phyloP scores from a whole-genome alignment of 1,140 invertebrate genomes.

The Drosophila albomicans region DNA sequence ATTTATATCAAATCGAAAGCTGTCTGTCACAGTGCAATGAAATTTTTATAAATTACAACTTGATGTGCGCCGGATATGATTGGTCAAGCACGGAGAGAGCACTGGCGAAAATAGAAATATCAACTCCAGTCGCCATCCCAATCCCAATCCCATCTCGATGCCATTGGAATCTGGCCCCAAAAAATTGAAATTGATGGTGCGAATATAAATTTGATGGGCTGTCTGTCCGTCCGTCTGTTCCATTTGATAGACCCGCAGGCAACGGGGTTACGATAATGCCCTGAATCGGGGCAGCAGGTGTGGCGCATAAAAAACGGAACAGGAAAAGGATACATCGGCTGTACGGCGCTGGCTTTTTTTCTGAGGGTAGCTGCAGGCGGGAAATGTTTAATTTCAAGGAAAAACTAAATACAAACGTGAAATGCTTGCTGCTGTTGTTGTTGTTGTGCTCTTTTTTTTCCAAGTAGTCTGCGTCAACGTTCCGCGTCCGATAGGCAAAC shows the following conservation, averaged over 20 bases:
- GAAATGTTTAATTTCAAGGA: constrained; percentile 52
- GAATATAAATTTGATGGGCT: constrained; percentile 70
- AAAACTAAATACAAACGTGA: constrained; percentile 53
- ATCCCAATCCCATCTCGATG: constrained; percentile 13
- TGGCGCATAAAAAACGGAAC: constrained; percentile 55
- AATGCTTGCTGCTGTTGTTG: not conserved
- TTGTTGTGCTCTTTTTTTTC: constrained; percentile 52
- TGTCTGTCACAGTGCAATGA: constrained; percentile 81
- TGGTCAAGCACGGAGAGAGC: constrained; percentile 25
- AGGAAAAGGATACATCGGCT: constrained; percentile 52
- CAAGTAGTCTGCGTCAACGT: constrained; percentile 24
- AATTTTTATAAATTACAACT: constrained; percentile 80
- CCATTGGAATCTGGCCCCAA: constrained; percentile 40
- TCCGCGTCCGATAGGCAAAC: constrained; percentile 32
- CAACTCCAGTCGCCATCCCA: constrained; percentile 38
- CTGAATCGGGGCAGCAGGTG: constrained; percentile 63
- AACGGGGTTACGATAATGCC: constrained; percentile 1
- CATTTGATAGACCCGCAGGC: constrained; percentile 20
- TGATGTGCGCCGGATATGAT: constrained; percentile 48
- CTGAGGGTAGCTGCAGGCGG: constrained; percentile 22
- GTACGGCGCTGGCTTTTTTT: not conserved
- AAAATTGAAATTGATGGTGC: constrained; percentile 77
- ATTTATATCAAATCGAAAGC: constrained; percentile 83
- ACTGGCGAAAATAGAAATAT: constrained; percentile 61
- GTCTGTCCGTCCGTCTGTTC: constrained; percentile 42